Evolutionary conservation across 2,113 vertebrate species (phyloP).

Genomic region (Pelmatolapia mariae): DNA sequence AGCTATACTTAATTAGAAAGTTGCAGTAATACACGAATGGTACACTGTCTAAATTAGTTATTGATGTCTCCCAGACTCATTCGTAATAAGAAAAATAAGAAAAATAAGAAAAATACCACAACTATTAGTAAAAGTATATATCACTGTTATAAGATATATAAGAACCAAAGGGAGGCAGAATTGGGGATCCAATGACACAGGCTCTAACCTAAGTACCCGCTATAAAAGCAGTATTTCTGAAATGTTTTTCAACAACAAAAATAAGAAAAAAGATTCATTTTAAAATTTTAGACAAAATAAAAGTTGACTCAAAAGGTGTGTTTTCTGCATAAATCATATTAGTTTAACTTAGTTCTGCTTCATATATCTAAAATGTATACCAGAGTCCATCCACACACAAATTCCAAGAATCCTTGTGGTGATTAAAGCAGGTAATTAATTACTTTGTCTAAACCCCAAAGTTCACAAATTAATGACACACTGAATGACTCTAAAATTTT

Average conservation of each 20-base stretch:
- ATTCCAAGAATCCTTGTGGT: background rate
- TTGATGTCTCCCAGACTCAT: slow-evolving; percentile 26
- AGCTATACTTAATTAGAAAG: background rate
- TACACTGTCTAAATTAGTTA: slow-evolving; percentile 50
- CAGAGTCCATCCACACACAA: background rate
- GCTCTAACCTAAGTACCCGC: background rate
- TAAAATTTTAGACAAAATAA: background rate
- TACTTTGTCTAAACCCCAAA: background rate
- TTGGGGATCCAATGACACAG: background rate
- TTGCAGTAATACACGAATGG: background rate
- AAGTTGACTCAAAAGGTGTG: background rate
- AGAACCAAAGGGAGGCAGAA: background rate
- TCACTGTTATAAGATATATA: background rate
- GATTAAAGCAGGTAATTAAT: background rate
- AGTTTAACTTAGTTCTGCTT: background rate
- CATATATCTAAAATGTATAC: background rate
- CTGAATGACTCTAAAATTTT: background rate
- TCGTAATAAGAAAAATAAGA: background rate
- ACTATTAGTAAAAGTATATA: background rate
- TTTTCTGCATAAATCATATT: background rate
- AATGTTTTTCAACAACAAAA: background rate
- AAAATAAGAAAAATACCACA: background rate
- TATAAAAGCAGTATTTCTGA: background rate
- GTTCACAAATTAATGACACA: background rate
- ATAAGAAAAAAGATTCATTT: background rate